phyloP scores from a whole-genome alignment of 2,113 vertebrate species.

The Meleagris gallopavo region DNA sequence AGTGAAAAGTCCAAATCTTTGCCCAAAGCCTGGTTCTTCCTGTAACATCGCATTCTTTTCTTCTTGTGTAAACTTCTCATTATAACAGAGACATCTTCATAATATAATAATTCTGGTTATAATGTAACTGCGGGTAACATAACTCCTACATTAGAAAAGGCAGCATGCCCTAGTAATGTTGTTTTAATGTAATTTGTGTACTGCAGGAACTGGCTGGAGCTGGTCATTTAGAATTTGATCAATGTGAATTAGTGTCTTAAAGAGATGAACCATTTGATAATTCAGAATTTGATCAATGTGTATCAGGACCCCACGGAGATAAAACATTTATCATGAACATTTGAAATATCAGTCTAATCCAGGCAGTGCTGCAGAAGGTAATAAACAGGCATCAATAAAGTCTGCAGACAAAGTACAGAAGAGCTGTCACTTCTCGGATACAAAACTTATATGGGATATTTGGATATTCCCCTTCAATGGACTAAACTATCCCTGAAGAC shows the following conservation, averaged over 20 bases:
- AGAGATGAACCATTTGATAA: constrained; percentile 82
- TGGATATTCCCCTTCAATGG: constrained; percentile 3
- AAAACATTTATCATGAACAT: constrained; percentile 72
- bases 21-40: constrained; percentile 78
- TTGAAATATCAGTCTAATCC: constrained; percentile 46
- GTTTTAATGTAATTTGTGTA: constrained; percentile 85
- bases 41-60: constrained; percentile 83
- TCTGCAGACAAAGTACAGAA: constrained; percentile 14
- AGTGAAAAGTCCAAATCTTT: constrained; percentile 82
- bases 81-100: constrained; percentile 81
- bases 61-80: constrained; percentile 89
- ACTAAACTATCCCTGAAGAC: constrained; percentile 26
- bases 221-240: constrained; percentile 79
- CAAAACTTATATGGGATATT: background rate
- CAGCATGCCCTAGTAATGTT: constrained; percentile 88
- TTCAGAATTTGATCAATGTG: constrained; percentile 79
- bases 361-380: constrained; percentile 20
- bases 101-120: constrained; percentile 86
- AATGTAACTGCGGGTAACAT: constrained; percentile 87
- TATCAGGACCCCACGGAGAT: constrained; percentile 48
- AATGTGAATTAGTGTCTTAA: constrained; percentile 79
- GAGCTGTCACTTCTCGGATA: background rate
- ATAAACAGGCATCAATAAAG: constrained; percentile 49
- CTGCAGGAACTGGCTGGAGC: constrained; percentile 77
- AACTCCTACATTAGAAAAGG: constrained; percentile 83